Evolutionary conservation across 2,888 invertebrate species (phyloP), one percentile per base, ranked within the genome.

Genomic region (Eupithecia pulchellata): DNA sequence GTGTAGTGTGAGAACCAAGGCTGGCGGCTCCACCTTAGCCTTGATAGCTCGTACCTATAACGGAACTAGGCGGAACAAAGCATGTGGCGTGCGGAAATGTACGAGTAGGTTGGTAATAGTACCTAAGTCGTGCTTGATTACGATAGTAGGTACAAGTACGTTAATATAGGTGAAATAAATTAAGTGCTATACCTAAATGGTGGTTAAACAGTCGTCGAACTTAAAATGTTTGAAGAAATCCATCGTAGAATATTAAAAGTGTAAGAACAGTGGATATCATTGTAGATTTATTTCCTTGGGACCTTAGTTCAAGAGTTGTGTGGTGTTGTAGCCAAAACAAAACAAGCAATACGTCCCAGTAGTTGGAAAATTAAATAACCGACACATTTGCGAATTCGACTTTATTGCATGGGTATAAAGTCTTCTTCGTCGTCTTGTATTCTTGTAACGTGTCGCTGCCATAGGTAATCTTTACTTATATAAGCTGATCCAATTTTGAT

Each of bases 21-120:
- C 76, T 80, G 78, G 74, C 66, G 64, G 66, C 61, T 73, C 71
- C 74, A 67, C 71, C 66, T 61, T 69, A 79, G 76, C 82, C 82
- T 82, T 82, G 81, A 75, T 52, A 52, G 4, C 52, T 11, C 20
- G 75, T 72, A 68, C 72, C 71, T 74, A 69, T 72, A 75, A 78
- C 77, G 71, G 74, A 73, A 73, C 70, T 60, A 75, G 76, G 76
- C 78, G 75, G 76, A 77, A 80, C 80, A 81, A 82, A 81, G 74
- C 76, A 80, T 75, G 77, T 77, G 75, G 79, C 78, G 78, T 79
- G 80, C 77, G 75, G 74, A 78, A 74, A 75, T 72, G 72, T 72
- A 72, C 60, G 68, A 69, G 68, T 47, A 68, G 32, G 60, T 30
- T 9, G 47, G 47, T 47, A 47, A 47, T 42, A 42, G 42, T 52